Conservation (phyloP, 2,888 invertebrate genomes). For the Eremobia ochroleuca region DNA sequence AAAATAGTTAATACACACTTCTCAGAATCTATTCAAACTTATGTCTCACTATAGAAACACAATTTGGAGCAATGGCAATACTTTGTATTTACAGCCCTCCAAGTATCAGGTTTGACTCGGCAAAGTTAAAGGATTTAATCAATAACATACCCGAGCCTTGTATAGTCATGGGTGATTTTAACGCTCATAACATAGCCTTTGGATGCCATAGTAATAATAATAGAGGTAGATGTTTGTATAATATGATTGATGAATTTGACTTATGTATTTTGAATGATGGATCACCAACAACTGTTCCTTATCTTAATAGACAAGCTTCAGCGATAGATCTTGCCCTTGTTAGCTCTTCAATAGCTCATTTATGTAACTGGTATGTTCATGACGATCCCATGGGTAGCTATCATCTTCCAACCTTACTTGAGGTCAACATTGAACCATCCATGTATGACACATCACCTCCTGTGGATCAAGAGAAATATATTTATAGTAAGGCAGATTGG, state of each 20-base stretch:
- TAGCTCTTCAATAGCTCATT: background rate
- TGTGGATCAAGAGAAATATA: no score
- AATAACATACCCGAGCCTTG: conserved; percentile 4
- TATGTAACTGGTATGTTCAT: background rate
- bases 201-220: conserved; percentile 5
- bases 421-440: background rate
- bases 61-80: conserved; percentile 2
- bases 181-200: conserved; percentile 8
- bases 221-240: background rate
- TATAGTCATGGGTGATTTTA: background rate
- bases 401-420: no score
- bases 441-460: no score
- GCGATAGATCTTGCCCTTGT: conserved; percentile 13
- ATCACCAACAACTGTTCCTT: conserved; percentile 16
- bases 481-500: background rate
- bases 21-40: background rate
- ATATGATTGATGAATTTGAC: background rate
- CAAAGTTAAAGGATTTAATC: background rate
- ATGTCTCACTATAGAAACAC: conserved; percentile 1
- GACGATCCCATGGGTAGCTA: no score
- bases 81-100: conserved; percentile 7
- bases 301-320: conserved; percentile 12
- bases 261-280: conserved; percentile 9
- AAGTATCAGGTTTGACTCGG: conserved; percentile 9
- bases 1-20: background rate